A percentile compares a stretch with the other conserved stretches of the same genome.
Evolutionary conservation across 2,113 vertebrate species (phyloP).

Genomic region (Alosa alosa): DNA sequence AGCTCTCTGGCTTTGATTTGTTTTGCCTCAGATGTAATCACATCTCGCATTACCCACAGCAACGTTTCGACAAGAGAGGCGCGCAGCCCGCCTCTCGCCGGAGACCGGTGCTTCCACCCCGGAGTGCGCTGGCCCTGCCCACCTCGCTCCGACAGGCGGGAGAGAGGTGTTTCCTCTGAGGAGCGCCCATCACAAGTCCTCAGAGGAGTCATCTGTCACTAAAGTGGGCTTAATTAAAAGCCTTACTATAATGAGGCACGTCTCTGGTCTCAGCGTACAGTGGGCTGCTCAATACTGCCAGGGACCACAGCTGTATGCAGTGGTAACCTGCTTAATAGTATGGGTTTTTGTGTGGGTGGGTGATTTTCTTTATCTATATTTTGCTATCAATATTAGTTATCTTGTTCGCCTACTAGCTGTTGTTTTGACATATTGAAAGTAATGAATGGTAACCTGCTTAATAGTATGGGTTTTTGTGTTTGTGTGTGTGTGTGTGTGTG

Average conservation of each 20-base stretch:
- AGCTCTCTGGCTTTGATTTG: neutral
- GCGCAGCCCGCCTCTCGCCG: too few species aligned
- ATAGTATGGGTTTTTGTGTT: too few species aligned
- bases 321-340: too few species aligned
- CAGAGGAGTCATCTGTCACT: neutral
- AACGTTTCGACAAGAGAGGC: neutral
- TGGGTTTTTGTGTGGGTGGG: too few species aligned
- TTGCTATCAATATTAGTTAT: neutral
- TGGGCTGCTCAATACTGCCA: too few species aligned
- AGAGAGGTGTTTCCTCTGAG: conserved; percentile 5
- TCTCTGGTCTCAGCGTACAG: neutral
- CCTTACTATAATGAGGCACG: neutral
- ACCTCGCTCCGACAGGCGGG: neutral
- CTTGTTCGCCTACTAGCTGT: neutral
- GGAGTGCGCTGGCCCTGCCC: neutral
- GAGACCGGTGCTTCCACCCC: neutral
- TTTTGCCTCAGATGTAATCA: conserved; percentile 6
- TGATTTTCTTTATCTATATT: neutral
- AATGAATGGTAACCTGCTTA: neutral
- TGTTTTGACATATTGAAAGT: neutral
- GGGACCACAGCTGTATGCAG: too few species aligned
- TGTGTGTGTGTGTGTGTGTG: too few species aligned
- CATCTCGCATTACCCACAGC: neutral
- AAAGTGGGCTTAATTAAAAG: conserved; percentile 8
- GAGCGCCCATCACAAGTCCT: neutral